Evolutionary conservation across 2,888 invertebrate genomes (phyloP).

Genomic region (Sarcophaga caerulescens): DNA sequence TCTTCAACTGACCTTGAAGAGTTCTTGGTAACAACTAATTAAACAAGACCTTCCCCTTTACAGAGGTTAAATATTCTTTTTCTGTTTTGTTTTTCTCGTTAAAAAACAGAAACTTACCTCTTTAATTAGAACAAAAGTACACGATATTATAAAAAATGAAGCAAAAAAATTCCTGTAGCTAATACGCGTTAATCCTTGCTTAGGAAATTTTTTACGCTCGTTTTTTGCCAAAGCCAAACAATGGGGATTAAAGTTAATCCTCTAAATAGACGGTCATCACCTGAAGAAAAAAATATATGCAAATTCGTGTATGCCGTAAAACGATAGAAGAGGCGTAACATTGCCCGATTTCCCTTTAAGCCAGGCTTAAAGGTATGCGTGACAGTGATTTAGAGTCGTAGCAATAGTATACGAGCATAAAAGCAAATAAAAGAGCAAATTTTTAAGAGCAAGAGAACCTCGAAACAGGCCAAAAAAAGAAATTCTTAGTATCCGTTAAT

Average conservation of each 20-base stretch:
- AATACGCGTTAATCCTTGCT: slow-evolving; percentile 12
- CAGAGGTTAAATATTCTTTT: too few relatives aligned
- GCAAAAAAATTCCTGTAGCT: slow-evolving; percentile 8
- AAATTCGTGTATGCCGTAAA: not conserved
- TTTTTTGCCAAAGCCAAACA: slow-evolving; percentile 37
- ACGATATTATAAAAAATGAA: not conserved
- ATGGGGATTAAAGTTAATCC: not conserved
- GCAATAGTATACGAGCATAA: too few relatives aligned
- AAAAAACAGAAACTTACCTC: slow-evolving; percentile 48
- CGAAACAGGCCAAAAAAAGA: slow-evolving; percentile 2
- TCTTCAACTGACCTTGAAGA: too few relatives aligned
- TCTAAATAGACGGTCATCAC: not conserved
- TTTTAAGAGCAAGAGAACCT: not conserved
- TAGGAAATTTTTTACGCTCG: slow-evolving; percentile 59
- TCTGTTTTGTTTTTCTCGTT: not conserved
- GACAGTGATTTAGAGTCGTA: slow-evolving; percentile 67
- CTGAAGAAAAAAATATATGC: not conserved
- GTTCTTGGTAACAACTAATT: too few relatives aligned
- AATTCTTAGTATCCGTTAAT: slow-evolving; percentile 67
- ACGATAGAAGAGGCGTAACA: slow-evolving; percentile 73
- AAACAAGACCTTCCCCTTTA: too few relatives aligned
- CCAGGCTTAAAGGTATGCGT: slow-evolving; percentile 71
- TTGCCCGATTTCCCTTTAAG: slow-evolving; percentile 78
- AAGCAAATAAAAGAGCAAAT: not conserved
- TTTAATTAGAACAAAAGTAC: slow-evolving; percentile 50